phyloP scores from a whole-genome alignment of 2,888 invertebrate species.

The Theristus sp. region DNA sequence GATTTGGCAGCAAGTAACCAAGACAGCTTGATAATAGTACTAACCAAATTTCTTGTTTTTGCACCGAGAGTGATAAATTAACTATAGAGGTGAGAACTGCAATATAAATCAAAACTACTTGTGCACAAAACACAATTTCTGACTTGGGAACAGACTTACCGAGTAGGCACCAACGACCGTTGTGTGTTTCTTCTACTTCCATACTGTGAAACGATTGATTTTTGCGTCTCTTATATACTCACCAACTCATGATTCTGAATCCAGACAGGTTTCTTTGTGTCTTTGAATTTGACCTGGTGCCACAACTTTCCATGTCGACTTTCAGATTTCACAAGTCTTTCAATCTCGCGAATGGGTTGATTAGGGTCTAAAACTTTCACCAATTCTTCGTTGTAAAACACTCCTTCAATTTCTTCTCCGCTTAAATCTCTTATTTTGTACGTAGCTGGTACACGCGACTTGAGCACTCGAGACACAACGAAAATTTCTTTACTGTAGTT shows the following conservation, averaged over 20 bases:
- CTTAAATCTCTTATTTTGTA: background rate
- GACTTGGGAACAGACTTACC: background rate
- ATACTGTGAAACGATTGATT: background rate
- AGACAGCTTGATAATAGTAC: background rate
- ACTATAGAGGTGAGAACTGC: background rate
- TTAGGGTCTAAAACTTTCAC: background rate
- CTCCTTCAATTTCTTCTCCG: constrained; percentile 1
- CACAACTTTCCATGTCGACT: background rate
- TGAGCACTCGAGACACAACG: background rate
- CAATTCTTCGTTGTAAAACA: constrained; percentile 1
- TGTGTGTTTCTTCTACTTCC: background rate
- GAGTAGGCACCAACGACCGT: background rate
- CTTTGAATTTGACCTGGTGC: background rate
- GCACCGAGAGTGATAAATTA: background rate
- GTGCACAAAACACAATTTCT: background rate
- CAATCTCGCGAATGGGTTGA: background rate
- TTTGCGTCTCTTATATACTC: background rate
- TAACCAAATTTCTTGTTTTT: background rate
- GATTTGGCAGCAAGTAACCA: background rate
- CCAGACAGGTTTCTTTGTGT: background rate
- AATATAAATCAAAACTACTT: background rate
- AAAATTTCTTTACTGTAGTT: constrained; percentile 1
- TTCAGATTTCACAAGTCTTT: background rate
- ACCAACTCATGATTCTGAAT: background rate
- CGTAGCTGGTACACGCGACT: background rate